Percentiles rank a stretch among this genome's conserved stretches.
These are phyloP conservation scores for Argentina silus DNA, from an alignment of 2,797 vertebrate species.

Conservation along the genomic window DNA sequence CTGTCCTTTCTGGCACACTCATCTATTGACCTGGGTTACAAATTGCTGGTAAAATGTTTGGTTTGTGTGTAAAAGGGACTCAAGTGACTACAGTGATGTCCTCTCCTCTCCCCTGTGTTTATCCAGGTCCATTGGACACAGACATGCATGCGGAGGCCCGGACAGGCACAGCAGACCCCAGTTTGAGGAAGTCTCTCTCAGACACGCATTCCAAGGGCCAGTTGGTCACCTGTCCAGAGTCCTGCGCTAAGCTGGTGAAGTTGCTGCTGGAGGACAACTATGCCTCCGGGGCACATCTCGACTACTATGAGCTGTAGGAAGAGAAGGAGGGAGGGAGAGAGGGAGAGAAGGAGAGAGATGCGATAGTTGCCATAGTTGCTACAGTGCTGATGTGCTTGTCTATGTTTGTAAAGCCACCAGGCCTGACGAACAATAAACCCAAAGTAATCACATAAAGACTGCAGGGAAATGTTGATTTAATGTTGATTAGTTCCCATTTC, in stretches of 20 bases:
- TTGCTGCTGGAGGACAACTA: constrained; percentile 83
- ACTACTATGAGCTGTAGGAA: constrained; percentile 80
- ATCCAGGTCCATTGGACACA: constrained; percentile 84
- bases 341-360: not conserved
- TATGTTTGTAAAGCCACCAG: not conserved
- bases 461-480: not conserved
- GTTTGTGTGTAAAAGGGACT: too few species aligned
- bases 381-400: not conserved
- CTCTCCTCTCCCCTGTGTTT: not conserved
- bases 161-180: constrained; percentile 62
- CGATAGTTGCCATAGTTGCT: not conserved
- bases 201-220: constrained; percentile 65
- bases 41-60: too few species aligned
- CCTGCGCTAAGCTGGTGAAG: constrained; percentile 82
- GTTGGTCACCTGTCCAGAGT: constrained; percentile 78
- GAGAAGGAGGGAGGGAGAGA: not conserved
- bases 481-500: not conserved
- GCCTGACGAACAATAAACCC: not conserved
- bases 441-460: not conserved
- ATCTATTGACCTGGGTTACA: not conserved
- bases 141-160: constrained; percentile 83
- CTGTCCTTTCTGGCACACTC: not conserved
- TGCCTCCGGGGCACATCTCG: constrained; percentile 84
- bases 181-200: constrained; percentile 54
- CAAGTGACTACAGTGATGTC: too few species aligned